Percentiles rank a stretch among this genome's conserved stretches.
Conservation (phyloP, 2,797 vertebrate species). For the Prunella strophiata region DNA sequence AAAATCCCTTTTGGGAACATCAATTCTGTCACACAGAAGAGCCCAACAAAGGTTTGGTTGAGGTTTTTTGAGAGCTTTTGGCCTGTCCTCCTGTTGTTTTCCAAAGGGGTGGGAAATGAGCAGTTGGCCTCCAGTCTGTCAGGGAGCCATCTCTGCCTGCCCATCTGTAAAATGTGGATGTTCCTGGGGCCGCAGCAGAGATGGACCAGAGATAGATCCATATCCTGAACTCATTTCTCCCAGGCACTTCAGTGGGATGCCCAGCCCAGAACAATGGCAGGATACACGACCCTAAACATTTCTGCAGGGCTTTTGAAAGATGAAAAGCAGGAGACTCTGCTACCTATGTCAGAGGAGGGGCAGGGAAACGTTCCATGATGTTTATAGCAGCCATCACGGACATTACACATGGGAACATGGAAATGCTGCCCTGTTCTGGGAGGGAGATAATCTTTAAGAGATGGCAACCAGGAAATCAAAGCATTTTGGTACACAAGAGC, state of each 20-base stretch:
- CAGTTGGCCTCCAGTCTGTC: background rate
- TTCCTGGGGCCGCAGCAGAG: conserved; percentile 9
- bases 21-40: background rate
- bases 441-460: conserved; percentile 61
- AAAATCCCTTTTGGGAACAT: too few relatives aligned
- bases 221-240: conserved; percentile 69
- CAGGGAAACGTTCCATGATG: conserved; percentile 17
- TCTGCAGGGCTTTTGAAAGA: conserved; percentile 60
- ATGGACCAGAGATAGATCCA: conserved; percentile 57
- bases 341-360: conserved; percentile 57
- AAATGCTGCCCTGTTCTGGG: conserved; percentile 30
- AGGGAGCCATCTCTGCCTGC: background rate
- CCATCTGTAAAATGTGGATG: background rate
- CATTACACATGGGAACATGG: conserved; percentile 48
- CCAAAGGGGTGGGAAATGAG: background rate
- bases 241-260: conserved; percentile 58
- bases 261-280: conserved; percentile 70
- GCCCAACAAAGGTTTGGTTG: background rate
- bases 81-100: background rate
- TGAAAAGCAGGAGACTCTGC: conserved; percentile 45
- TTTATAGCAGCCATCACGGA: conserved; percentile 56
- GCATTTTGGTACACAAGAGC: background rate
- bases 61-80: background rate
- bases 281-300: conserved; percentile 69
- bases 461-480: conserved; percentile 54